Conservation (phyloP, 2,888 invertebrate genomes). For the Aleiodes alternator region DNA sequence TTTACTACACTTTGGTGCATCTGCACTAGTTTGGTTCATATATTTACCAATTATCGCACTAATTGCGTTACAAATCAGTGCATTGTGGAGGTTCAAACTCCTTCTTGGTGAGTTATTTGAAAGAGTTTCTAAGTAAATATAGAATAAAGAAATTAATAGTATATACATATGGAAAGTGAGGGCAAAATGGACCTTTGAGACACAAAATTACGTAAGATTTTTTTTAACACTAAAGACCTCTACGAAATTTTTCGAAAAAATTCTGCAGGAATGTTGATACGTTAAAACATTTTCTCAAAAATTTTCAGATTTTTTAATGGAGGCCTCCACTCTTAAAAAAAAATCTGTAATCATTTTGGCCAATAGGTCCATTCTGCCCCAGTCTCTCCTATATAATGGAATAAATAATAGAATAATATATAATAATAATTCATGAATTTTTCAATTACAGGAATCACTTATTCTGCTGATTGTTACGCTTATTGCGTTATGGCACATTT, state of each 20-base stretch:
- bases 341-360: no score
- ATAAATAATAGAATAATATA: neutral
- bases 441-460: conserved; percentile 87
- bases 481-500: conserved; percentile 97
- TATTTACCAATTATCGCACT: conserved; percentile 96
- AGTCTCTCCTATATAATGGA: neutral
- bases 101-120: conserved; percentile 83
- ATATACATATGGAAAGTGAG: no score
- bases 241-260: no score
- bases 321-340: neutral
- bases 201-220: no score
- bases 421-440: conserved; percentile 17
- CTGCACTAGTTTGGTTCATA: conserved; percentile 98
- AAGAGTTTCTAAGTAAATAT: neutral
- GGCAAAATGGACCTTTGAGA: no score
- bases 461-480: conserved; percentile 96
- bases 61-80: conserved; percentile 93
- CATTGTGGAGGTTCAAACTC: conserved; percentile 96
- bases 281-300: no score
- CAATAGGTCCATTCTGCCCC: no score
- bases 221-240: no score
- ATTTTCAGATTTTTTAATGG: neutral
- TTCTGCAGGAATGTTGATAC: no score
- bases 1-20: conserved; percentile 96
- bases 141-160: no score